phyloP scores from a whole-genome alignment of 1,140 invertebrate genomes.

The Drosophila baimaii region DNA sequence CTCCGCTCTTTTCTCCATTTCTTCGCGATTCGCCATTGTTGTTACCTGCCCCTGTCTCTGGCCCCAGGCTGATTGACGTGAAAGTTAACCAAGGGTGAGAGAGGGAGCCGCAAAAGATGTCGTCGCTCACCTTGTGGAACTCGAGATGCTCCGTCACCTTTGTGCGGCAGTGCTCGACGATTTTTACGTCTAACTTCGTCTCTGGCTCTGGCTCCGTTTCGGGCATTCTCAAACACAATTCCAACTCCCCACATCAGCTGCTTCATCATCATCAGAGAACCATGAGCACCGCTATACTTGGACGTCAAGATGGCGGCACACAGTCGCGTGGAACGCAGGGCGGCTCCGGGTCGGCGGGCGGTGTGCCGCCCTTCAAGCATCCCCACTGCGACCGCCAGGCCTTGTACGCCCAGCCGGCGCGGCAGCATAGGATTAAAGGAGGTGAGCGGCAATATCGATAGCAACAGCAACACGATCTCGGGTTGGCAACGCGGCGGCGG shows the following conservation, averaged over 20 bases:
- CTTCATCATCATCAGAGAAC: constrained; percentile 17
- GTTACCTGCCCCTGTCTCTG: not conserved
- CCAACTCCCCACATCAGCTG: constrained; percentile 18
- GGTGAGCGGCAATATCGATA: constrained; percentile 59
- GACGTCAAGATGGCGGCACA: not conserved
- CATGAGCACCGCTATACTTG: constrained; percentile 11
- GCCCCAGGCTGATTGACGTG: not conserved
- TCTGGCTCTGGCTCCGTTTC: not conserved
- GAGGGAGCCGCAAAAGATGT: constrained; percentile 43
- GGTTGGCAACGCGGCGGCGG: constrained; percentile 30
- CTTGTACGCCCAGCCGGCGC: constrained; percentile 60
- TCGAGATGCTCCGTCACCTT: constrained; percentile 69
- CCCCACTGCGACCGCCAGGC: constrained; percentile 67
- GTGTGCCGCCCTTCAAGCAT: constrained; percentile 52
- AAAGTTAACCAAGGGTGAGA: not conserved
- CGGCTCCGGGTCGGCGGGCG: not conserved
- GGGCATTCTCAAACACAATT: constrained; percentile 27
- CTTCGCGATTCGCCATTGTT: constrained; percentile 6
- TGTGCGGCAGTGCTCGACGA: constrained; percentile 68
- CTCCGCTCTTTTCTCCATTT: constrained; percentile 14
- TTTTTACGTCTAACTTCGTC: constrained; percentile 53
- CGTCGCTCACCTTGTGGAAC: constrained; percentile 69
- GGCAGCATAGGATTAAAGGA: constrained; percentile 43
- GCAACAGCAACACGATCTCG: constrained; percentile 27
- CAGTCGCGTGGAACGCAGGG: constrained; percentile 18